Percentiles rank a stretch among this genome's conserved stretches.
These are phyloP conservation scores for Camelus bactrianus DNA, from an alignment of 2,113 vertebrate genomes.

Conservation along the genomic window DNA sequence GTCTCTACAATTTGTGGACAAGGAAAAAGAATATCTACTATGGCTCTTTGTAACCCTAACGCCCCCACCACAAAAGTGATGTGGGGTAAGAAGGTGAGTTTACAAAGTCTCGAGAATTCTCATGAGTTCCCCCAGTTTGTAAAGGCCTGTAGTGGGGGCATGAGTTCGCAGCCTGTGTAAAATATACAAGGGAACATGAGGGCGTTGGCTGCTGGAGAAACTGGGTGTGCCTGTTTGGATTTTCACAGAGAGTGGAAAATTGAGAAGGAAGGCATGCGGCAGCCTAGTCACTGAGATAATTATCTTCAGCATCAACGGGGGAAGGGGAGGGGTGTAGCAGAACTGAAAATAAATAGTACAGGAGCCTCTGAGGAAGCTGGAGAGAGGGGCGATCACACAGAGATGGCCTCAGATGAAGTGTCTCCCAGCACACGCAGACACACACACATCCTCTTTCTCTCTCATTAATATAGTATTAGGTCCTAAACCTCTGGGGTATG, in stretches of 20 bases:
- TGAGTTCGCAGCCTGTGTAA: not conserved
- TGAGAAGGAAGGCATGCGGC: not conserved
- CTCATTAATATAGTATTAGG: not conserved
- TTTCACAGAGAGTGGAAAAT: not conserved
- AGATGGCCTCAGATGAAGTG: not conserved
- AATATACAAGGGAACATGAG: not conserved
- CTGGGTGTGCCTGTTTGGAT: not conserved
- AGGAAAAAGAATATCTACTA: not conserved
- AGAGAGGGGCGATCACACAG: not conserved
- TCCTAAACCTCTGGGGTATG: not conserved
- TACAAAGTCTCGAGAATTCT: not conserved
- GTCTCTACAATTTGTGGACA: slow-evolving; percentile 40
- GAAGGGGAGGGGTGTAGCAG: not conserved
- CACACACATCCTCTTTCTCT: not conserved
- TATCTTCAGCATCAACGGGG: not conserved
- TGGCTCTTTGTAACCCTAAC: not conserved
- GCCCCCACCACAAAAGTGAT: not conserved
- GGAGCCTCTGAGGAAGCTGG: not conserved
- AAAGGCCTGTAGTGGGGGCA: not conserved
- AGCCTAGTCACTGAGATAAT: not conserved
- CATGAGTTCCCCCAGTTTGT: not conserved
- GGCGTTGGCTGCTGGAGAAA: not conserved
- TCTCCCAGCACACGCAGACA: fast-evolving
- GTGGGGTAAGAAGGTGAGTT: not conserved
- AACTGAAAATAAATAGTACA: not conserved